These are phyloP conservation scores for Salminus brasiliensis DNA, from an alignment of 2,113 vertebrate species.

Conservation along the genomic window DNA sequence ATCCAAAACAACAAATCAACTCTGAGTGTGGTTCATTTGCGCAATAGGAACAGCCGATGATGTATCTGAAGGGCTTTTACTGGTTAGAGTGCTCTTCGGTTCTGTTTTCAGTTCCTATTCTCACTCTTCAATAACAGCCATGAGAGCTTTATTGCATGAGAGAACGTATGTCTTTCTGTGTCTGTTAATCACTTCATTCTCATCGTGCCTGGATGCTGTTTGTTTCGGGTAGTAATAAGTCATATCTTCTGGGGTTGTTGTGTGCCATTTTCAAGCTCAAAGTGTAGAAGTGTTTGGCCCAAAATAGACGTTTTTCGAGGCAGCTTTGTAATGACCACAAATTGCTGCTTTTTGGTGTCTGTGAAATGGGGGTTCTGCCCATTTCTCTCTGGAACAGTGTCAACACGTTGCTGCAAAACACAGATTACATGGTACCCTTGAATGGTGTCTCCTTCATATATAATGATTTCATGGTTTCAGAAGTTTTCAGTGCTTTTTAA, in stretches of 20 bases:
- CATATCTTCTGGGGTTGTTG: background rate
- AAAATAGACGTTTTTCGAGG: background rate
- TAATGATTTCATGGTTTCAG: background rate
- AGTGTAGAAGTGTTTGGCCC: background rate
- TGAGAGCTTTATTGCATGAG: background rate
- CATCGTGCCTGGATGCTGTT: background rate
- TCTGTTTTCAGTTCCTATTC: too few relatives aligned
- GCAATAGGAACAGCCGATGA: background rate
- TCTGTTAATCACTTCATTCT: slow-evolving; percentile 7
- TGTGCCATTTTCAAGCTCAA: background rate
- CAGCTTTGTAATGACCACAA: background rate
- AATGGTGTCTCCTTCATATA: too few relatives aligned
- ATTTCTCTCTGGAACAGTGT: background rate
- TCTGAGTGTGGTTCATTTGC: background rate
- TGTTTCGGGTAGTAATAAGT: background rate
- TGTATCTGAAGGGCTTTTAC: background rate
- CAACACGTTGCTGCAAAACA: too few relatives aligned
- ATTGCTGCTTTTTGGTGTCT: background rate
- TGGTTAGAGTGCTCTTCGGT: background rate
- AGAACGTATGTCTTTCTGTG: background rate
- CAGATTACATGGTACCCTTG: too few relatives aligned
- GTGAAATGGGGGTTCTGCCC: background rate
- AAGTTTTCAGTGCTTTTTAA: background rate
- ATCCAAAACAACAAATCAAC: too few relatives aligned
- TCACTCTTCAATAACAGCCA: background rate